Percentiles rank a stretch among this genome's conserved stretches.
phyloP scores from a whole-genome alignment of 2,797 vertebrate species.

The Echiichthys vipera region DNA sequence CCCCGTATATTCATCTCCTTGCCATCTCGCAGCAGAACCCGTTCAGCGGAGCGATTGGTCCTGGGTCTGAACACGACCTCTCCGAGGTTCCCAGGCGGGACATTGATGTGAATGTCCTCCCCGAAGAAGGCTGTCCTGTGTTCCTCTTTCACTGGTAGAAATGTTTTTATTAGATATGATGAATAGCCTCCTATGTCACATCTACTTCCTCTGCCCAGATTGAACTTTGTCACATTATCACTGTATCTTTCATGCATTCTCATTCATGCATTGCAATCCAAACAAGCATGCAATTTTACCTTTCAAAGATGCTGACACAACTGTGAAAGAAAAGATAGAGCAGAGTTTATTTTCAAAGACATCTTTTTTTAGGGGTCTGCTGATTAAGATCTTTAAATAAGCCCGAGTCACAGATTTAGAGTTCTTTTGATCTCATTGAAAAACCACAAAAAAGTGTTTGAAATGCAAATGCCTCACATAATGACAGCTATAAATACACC shows the following conservation, averaged over 20 bases:
- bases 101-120: slow-evolving; percentile 79
- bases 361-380: slow-evolving; percentile 9
- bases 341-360: slow-evolving; percentile 14
- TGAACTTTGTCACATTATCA: not conserved
- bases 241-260: not conserved
- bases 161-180: not conserved
- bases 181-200: not conserved
- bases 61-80: slow-evolving; percentile 78
- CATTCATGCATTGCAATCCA: not conserved
- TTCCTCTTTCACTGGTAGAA: slow-evolving; percentile 72
- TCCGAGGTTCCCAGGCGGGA: slow-evolving; percentile 46
- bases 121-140: slow-evolving; percentile 79
- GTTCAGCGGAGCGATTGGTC: slow-evolving; percentile 34
- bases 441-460: slow-evolving; percentile 38
- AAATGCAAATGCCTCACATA: slow-evolving; percentile 63
- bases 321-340: slow-evolving; percentile 61
- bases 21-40: slow-evolving; percentile 67
- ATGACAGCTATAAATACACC: slow-evolving; percentile 42
- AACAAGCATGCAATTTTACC: slow-evolving; percentile 64
- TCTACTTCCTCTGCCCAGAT: not conserved
- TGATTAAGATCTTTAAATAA: too few relatives aligned
- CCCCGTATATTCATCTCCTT: slow-evolving; percentile 22
- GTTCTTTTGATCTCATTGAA: slow-evolving; percentile 39
- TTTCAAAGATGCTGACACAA: slow-evolving; percentile 73
- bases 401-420: too few relatives aligned